Base-by-base conservation (phyloP, 2,113 vertebrate genomes). In the Castor canadensis region DNA sequence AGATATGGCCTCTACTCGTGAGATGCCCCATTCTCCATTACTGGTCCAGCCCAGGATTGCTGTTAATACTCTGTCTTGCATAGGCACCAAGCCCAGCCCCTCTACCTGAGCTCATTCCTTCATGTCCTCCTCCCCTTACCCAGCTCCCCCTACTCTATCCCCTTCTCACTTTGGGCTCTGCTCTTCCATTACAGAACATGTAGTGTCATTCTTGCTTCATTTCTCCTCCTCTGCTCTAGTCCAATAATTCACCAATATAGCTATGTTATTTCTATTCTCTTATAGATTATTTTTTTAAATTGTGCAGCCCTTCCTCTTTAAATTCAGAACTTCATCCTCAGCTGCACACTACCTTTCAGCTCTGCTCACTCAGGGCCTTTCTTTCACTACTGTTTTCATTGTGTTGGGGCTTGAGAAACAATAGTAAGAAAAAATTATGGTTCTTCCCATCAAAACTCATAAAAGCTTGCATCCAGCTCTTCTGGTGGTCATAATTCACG, bases 1-100 rank as follows among this genome's bases (percentile, higher is more conserved):
- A 30, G n/a, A 12, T 9, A 17, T n/a, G 45, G 7, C 45, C n/a
- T n/a, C 35, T 47, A n/a, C 6, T 84, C 13, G 43, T 66, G 30
- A 66, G 19, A 26, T 16, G 28, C 7, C 10, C 40, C 84, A 56
- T n/a, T 20, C 38, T 5, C 56, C 56, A 12, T 58, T 22, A 12
- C 56, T 6, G 13, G 15, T 1, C 20, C 4, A 0, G 2, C 28
- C 38, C 38, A 66, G 9, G 10, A 4, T 4, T 22, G 4, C 3
- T 45, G 24, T 13, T 19, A 12, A 56, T 16, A 58, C 4, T 3
- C 0, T 6, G 5, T 12, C 32, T 0, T 11, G 9, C 0, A 3
- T 1, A 12, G 32, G 2, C 8, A 3, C 12, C 20, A 43, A 3
- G 24, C 35, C 24, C 52, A 60, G 13, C 28, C 43, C 8, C n/a